A percentile compares a stretch with the other conserved stretches of the same genome.
phyloP scores from a whole-genome alignment of 2,113 vertebrate genomes.

The Festucalex cinctus region DNA sequence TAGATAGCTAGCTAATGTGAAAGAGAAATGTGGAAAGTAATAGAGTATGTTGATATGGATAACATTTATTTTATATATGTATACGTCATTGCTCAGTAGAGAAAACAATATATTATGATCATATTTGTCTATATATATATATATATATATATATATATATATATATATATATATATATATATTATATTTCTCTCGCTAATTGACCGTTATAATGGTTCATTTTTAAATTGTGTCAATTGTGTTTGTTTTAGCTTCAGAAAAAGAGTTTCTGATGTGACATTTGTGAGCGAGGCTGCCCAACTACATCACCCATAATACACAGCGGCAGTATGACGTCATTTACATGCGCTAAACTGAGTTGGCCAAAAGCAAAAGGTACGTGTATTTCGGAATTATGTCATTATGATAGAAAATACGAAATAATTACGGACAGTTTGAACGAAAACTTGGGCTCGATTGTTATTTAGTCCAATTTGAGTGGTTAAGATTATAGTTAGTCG shows the following conservation, averaged over 20 bases:
- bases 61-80: background rate
- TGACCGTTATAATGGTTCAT: background rate
- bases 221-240: background rate
- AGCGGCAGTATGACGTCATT: constrained; percentile 31
- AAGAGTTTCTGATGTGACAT: background rate
- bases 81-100: background rate
- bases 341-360: constrained; percentile 61
- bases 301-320: constrained; percentile 60
- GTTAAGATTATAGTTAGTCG: background rate
- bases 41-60: background rate
- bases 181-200: background rate
- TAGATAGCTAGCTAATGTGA: constrained; percentile 1
- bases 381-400: background rate
- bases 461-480: background rate
- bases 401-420: background rate
- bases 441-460: background rate
- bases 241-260: background rate
- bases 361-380: constrained; percentile 53
- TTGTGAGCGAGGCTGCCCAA: background rate
- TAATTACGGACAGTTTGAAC: background rate
- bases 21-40: background rate
- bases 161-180: background rate
- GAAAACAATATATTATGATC: background rate
- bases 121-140: background rate
- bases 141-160: background rate